phyloP scores from a whole-genome alignment of 2,113 vertebrate genomes.

The Dermatemys mawii region DNA sequence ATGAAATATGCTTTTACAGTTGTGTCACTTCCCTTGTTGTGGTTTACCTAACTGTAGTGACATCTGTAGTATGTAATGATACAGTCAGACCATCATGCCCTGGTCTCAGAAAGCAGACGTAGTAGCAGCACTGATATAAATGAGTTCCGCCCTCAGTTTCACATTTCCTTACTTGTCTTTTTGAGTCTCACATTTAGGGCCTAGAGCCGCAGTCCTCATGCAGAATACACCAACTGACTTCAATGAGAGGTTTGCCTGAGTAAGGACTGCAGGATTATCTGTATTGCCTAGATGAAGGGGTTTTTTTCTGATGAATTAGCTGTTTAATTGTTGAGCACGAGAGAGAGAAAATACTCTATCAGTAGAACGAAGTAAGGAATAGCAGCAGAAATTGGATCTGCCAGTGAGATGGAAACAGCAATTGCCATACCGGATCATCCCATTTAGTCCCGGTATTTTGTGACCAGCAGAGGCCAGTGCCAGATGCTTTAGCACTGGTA shows the following conservation, averaged over 20 bases:
- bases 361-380: not conserved
- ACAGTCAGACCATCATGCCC: not conserved
- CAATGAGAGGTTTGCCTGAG: not conserved
- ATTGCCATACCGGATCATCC: not conserved
- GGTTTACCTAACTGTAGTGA: not conserved
- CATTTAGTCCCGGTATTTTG: not conserved
- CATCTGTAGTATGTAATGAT: not conserved
- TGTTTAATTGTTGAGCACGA: not conserved
- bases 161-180: not conserved
- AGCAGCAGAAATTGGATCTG: not conserved
- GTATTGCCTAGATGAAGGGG: fast-evolving
- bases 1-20: not conserved
- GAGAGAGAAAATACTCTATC: not conserved
- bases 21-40: not conserved
- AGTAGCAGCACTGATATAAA: not conserved
- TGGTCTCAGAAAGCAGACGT: not conserved
- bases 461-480: fast-evolving
- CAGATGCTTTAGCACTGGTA: not conserved
- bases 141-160: not conserved
- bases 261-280: fast-evolving
- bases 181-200: not conserved
- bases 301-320: not conserved
- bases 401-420: not conserved
- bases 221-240: fast-evolving
- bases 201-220: not conserved